A percentile compares a stretch with the other conserved stretches of the same genome.
phyloP scores from a whole-genome alignment of 2,113 vertebrate genomes.

The Seriola aureovittata region DNA sequence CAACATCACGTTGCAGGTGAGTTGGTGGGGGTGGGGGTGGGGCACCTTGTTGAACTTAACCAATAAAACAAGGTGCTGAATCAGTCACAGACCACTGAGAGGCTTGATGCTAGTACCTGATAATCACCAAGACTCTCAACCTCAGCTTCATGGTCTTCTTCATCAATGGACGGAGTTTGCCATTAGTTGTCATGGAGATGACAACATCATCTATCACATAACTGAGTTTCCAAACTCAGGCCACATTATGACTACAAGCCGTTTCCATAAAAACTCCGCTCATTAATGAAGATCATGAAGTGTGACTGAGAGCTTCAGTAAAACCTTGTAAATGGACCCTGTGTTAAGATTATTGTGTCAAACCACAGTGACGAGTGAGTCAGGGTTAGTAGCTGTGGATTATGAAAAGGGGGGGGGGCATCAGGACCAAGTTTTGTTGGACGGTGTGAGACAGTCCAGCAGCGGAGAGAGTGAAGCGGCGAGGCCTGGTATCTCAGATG shows the following conservation, averaged over 20 bases:
- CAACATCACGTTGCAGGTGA: slow-evolving; percentile 93
- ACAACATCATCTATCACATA: too few relatives aligned
- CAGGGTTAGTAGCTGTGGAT: too few relatives aligned
- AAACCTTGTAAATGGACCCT: not conserved
- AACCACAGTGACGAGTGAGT: too few relatives aligned
- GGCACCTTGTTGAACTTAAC: not conserved
- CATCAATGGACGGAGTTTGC: not conserved
- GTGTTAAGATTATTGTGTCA: too few relatives aligned
- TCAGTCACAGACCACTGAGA: not conserved
- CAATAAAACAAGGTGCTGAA: not conserved
- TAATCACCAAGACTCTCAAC: not conserved
- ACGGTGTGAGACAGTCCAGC: too few relatives aligned
- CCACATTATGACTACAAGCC: not conserved
- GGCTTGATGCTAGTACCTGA: too few relatives aligned
- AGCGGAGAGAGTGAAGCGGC: not conserved
- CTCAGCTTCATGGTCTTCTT: not conserved
- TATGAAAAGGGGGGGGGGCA: too few relatives aligned
- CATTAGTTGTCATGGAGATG: not conserved
- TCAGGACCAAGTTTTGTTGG: too few relatives aligned
- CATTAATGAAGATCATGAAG: not conserved
- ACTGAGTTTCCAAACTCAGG: too few relatives aligned
- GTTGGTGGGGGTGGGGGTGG: too few relatives aligned
- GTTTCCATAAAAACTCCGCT: not conserved
- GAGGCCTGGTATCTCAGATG: slow-evolving; percentile 40
- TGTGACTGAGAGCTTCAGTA: not conserved